These are phyloP conservation scores for Diplogasteroides magnus DNA, from an alignment of 1,140 invertebrate species.

Conservation along the genomic window DNA sequence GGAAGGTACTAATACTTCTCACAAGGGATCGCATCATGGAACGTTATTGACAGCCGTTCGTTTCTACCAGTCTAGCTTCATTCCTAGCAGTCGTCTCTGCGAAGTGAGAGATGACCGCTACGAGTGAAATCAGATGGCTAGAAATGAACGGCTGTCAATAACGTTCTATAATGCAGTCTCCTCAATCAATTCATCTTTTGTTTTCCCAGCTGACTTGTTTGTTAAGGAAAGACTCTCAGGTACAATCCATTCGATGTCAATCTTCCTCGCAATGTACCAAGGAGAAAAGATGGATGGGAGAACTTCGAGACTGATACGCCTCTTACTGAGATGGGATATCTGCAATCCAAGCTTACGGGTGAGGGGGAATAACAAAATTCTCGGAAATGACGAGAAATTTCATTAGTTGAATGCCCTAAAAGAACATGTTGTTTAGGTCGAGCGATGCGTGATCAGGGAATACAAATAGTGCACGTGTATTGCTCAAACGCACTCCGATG, in stretches of 20 bases:
- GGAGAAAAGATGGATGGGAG: slow-evolving; percentile 7
- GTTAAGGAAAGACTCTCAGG: neutral
- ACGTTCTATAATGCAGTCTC: too few species aligned
- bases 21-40: too few species aligned
- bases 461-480: slow-evolving; percentile 14
- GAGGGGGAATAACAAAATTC: neutral
- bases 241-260: slow-evolving; percentile 20
- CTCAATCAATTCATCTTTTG: too few species aligned
- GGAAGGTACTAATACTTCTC: too few species aligned
- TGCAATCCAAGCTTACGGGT: slow-evolving; percentile 22
- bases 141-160: too few species aligned
- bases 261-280: slow-evolving; percentile 18
- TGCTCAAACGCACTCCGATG: slow-evolving; percentile 17
- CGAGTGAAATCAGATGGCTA: too few species aligned
- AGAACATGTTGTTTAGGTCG: slow-evolving; percentile 19
- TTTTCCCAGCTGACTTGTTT: too few species aligned
- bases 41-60: too few species aligned
- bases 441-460: slow-evolving; percentile 16
- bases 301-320: slow-evolving; percentile 17
- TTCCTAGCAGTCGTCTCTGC: neutral
- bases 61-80: neutral
- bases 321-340: slow-evolving; percentile 27
- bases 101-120: too few species aligned
- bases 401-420: neutral
- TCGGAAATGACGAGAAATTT: slow-evolving; percentile 3